Evolutionary conservation across 1,140 invertebrate species (phyloP).

Genomic region (Drosophila sechellia): DNA sequence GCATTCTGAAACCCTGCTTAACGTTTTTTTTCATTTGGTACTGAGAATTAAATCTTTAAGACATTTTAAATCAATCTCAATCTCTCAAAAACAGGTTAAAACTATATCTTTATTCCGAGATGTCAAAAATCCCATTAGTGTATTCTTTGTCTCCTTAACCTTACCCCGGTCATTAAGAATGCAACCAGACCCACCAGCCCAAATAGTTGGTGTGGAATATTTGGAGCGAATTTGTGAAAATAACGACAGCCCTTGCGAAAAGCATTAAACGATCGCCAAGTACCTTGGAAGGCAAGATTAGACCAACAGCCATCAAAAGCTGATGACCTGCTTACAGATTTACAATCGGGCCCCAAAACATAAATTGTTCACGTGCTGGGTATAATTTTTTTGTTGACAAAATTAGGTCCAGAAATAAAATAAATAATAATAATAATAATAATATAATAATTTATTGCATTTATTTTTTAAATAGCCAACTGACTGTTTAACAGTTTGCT

Average conservation of each 20-base stretch:
- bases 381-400: not conserved
- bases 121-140: conserved; percentile 24
- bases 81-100: conserved; percentile 22
- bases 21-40: not conserved
- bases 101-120: conserved; percentile 33
- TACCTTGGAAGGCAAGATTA: conserved; percentile 1
- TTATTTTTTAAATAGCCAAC: not conserved
- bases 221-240: conserved; percentile 33
- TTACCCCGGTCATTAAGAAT: not conserved
- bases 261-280: conserved; percentile 8
- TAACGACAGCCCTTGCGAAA: conserved; percentile 14
- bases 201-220: not conserved
- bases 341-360: not conserved
- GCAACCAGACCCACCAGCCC: not conserved
- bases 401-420: too few relatives aligned
- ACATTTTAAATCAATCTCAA: conserved; percentile 53
- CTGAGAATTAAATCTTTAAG: conserved; percentile 35
- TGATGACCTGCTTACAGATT: not conserved
- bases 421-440: too few relatives aligned
- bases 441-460: not conserved
- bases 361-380: not conserved
- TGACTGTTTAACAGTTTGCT: too few relatives aligned
- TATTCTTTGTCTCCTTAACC: conserved; percentile 9
- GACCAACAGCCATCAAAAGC: not conserved
- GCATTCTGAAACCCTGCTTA: conserved; percentile 19